Percentiles rank a stretch among this genome's conserved stretches.
These are phyloP conservation scores for Poeciliopsis gracilis DNA, from an alignment of 2,797 vertebrate species.

Conservation along the genomic window DNA sequence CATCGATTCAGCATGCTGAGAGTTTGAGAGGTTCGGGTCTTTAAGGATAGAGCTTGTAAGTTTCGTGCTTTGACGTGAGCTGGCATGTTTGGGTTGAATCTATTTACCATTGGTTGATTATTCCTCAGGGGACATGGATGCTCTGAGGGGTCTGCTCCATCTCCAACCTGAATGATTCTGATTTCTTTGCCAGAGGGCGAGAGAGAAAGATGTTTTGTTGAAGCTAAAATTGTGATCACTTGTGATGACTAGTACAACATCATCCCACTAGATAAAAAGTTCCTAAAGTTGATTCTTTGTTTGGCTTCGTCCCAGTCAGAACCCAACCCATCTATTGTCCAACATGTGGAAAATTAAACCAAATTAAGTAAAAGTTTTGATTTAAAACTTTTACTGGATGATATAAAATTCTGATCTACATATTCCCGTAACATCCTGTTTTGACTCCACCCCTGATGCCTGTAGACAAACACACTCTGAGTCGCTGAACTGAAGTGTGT, in stretches of 20 bases:
- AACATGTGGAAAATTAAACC: neutral
- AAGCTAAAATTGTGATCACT: neutral
- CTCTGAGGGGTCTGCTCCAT: neutral
- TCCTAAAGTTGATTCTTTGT: neutral
- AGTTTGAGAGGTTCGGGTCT: neutral
- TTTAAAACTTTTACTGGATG: neutral
- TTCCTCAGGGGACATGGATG: neutral
- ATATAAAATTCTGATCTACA: neutral
- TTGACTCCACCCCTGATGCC: conserved; percentile 38
- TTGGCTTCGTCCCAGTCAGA: neutral
- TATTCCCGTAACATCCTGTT: conserved; percentile 32
- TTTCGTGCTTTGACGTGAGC: neutral
- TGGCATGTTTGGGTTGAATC: neutral
- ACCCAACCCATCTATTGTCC: neutral
- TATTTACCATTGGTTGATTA: neutral
- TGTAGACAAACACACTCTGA: conserved; percentile 20
- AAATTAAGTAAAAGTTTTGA: neutral
- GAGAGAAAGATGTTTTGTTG: neutral
- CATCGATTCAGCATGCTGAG: neutral
- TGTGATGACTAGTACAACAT: neutral
- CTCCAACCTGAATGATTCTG: neutral
- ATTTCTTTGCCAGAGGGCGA: neutral
- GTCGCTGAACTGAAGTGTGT: conserved; percentile 62
- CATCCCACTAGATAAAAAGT: neutral
- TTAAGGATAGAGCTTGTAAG: neutral